These are phyloP conservation scores for Brachynemurus nebulosus DNA, from an alignment of 2,888 invertebrate genomes.

Conservation along the genomic window DNA sequence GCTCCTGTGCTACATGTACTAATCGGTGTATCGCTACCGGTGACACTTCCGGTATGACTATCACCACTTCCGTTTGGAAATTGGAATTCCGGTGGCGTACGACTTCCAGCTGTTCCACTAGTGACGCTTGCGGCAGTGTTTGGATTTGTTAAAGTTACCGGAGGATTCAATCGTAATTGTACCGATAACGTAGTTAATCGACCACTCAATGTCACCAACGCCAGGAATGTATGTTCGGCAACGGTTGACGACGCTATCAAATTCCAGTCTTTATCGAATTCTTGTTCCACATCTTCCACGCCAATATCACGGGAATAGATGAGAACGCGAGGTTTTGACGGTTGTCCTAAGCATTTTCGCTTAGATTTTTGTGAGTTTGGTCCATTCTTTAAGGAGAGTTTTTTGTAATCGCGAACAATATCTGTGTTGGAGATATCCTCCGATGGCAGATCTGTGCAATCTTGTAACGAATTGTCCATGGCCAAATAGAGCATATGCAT, in stretches of 20 bases:
- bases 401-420: constrained; percentile 63
- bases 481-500: constrained; percentile 64
- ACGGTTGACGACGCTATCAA: constrained; percentile 42
- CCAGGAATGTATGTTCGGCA: constrained; percentile 45
- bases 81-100: constrained; percentile 18
- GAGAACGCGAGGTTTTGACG: constrained; percentile 46
- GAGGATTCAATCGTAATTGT: constrained; percentile 37
- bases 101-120: constrained; percentile 6
- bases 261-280: constrained; percentile 45
- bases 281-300: constrained; percentile 34
- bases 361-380: constrained; percentile 27
- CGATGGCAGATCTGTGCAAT: constrained; percentile 59
- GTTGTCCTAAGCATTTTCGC: constrained; percentile 37
- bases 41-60: constrained; percentile 8
- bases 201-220: constrained; percentile 47
- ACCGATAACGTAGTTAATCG: constrained; percentile 46
- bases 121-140: constrained; percentile 28
- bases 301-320: constrained; percentile 43
- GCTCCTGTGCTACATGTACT: constrained; percentile 1
- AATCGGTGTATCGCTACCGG: constrained; percentile 1
- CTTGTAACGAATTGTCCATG: constrained; percentile 59
- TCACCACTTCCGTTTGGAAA: constrained; percentile 13
- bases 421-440: constrained; percentile 55
- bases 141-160: constrained; percentile 22
- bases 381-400: constrained; percentile 30